A percentile compares a stretch with the other conserved stretches of the same genome.
Evolutionary conservation across 2,113 vertebrate species (phyloP).

Genomic region (Brachionichthys hirsutus): DNA sequence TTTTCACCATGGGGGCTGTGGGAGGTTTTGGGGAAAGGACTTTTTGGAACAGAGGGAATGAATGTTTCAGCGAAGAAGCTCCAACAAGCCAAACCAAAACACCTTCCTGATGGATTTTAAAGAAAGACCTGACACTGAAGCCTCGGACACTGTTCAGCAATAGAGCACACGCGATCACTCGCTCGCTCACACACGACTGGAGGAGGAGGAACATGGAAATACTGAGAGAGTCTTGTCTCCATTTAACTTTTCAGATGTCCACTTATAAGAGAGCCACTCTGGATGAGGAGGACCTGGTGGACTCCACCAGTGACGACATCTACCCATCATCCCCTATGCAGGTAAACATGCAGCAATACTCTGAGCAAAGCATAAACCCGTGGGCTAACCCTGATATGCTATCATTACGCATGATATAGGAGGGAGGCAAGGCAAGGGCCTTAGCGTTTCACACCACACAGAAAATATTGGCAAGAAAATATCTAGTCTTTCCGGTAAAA

Average conservation of each 20-base stretch:
- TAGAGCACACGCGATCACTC: constrained; percentile 9
- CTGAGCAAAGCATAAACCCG: constrained; percentile 1
- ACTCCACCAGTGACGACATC: constrained; percentile 83
- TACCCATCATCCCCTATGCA: constrained; percentile 86
- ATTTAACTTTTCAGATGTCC: constrained; percentile 91
- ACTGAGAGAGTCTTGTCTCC: constrained; percentile 82
- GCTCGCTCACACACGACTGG: constrained; percentile 10
- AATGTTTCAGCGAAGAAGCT: constrained; percentile 4
- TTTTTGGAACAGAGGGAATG: constrained; percentile 35
- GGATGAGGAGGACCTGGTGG: constrained; percentile 92
- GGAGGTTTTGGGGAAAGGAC: constrained; percentile 23
- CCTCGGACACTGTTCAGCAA: constrained; percentile 29
- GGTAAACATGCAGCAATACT: constrained; percentile 68
- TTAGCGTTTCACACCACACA: background rate
- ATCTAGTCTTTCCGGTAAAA: too few relatives aligned
- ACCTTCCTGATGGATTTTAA: constrained; percentile 54
- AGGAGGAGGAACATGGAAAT: constrained; percentile 63
- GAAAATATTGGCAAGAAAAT: background rate
- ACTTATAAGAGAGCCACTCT: constrained; percentile 91
- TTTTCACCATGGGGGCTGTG: constrained; percentile 30
- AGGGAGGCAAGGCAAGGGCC: too few relatives aligned
- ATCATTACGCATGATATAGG: too few relatives aligned
- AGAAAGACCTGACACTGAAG: constrained; percentile 30
- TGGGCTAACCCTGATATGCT: background rate
- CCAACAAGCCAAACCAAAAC: constrained; percentile 32